phyloP scores from a whole-genome alignment of 1,140 invertebrate species.

The Lordiphosa clarofinis region DNA sequence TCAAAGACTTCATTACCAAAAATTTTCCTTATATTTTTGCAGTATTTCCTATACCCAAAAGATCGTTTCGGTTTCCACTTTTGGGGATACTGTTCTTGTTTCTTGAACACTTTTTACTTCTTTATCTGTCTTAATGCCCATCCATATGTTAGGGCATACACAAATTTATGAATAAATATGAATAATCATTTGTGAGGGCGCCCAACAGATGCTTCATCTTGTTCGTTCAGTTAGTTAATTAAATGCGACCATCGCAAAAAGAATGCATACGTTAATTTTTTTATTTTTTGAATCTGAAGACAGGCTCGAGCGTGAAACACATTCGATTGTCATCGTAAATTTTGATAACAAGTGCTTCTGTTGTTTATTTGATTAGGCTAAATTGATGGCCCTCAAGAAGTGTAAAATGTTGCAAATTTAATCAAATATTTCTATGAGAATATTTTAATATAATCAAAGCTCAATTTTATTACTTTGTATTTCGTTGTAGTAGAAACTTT shows the following conservation, averaged over 20 bases:
- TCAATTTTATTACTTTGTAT: not conserved
- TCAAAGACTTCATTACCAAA: too few relatives aligned
- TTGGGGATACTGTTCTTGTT: too few relatives aligned
- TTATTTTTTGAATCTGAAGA: not conserved
- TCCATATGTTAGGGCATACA: constrained; percentile 13
- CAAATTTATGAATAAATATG: constrained; percentile 1
- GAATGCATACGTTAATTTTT: constrained; percentile 25
- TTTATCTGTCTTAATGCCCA: too few relatives aligned
- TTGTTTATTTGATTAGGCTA: constrained; percentile 4
- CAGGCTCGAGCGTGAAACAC: constrained; percentile 25
- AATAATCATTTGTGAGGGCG: constrained; percentile 28
- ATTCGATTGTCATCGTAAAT: constrained; percentile 37
- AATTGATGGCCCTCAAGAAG: constrained; percentile 7
- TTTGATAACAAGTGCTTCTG: constrained; percentile 17
- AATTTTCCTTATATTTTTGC: too few relatives aligned
- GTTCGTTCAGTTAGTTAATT: constrained; percentile 43
- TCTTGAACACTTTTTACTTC: too few relatives aligned
- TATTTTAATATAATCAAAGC: not conserved
- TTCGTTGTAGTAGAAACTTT: too few relatives aligned
- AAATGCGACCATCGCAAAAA: constrained; percentile 38
- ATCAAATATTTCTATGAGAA: not conserved
- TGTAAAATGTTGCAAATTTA: constrained; percentile 2
- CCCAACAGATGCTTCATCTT: constrained; percentile 22
- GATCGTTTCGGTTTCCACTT: too few relatives aligned
- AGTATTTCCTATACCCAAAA: too few relatives aligned